These are phyloP conservation scores for Paramormyrops kingsleyae DNA, from an alignment of 2,113 vertebrate genomes.

Conservation along the genomic window DNA sequence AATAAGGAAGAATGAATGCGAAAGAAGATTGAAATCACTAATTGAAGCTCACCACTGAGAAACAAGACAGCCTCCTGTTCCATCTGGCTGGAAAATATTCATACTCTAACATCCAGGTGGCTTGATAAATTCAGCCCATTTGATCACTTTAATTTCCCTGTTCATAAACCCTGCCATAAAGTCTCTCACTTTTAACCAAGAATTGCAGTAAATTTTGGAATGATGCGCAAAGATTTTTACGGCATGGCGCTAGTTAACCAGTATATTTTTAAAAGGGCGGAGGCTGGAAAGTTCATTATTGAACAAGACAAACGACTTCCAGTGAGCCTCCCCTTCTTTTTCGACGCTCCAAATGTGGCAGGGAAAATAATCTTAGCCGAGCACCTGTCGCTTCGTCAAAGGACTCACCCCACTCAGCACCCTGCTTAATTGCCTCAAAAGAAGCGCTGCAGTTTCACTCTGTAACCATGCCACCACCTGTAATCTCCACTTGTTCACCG, in stretches of 20 bases:
- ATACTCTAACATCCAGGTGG: background rate
- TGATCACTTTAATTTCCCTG: background rate
- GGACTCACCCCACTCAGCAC: conserved; percentile 14
- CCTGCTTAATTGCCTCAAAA: conserved; percentile 31
- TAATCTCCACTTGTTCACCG: conserved; percentile 29
- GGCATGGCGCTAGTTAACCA: background rate
- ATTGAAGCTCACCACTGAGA: background rate
- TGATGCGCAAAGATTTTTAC: background rate
- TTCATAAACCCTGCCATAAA: background rate
- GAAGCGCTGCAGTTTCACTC: conserved; percentile 23
- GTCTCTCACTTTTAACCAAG: background rate
- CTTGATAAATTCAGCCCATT: background rate
- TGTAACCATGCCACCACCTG: conserved; percentile 22
- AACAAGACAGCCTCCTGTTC: background rate
- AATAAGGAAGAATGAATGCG: background rate
- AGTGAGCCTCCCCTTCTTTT: conserved; percentile 13
- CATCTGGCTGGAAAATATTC: conserved; percentile 5
- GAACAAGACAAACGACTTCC: background rate
- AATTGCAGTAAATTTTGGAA: background rate
- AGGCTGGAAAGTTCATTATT: conserved; percentile 9
- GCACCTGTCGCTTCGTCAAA: conserved; percentile 33
- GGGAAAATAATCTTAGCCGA: conserved; percentile 39
- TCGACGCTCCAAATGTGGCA: conserved; percentile 22
- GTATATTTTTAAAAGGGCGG: background rate
- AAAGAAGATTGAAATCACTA: conserved; percentile 4